Percentiles rank a stretch among this genome's conserved stretches.
Evolutionary conservation across 1,140 invertebrate genomes (phyloP).

Genomic region (Hycleus cichorii): DNA sequence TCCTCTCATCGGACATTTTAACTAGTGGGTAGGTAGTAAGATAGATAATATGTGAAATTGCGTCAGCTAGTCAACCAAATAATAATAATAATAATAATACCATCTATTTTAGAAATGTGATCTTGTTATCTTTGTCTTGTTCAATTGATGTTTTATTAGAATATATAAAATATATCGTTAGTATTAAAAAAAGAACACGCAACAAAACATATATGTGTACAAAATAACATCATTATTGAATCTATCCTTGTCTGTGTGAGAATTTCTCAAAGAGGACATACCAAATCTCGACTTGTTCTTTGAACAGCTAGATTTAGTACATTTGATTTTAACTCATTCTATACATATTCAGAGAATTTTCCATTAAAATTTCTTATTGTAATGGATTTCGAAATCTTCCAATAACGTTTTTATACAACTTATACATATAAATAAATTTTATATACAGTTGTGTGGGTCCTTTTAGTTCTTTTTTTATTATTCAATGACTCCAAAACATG

Average conservation of each 20-base stretch:
- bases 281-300: slow-evolving; percentile 8
- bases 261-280: slow-evolving; percentile 11
- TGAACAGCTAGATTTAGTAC: slow-evolving; percentile 2
- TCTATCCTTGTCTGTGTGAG: slow-evolving; percentile 10
- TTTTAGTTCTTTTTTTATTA: too few relatives aligned
- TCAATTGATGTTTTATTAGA: background rate
- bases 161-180: slow-evolving; percentile 9
- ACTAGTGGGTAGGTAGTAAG: background rate
- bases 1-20: background rate
- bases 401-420: background rate
- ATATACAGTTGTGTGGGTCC: too few relatives aligned
- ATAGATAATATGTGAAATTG: slow-evolving; percentile 20
- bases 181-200: background rate
- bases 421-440: too few relatives aligned
- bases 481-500: too few relatives aligned
- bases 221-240: slow-evolving; percentile 2
- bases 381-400: slow-evolving; percentile 1
- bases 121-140: slow-evolving; percentile 5
- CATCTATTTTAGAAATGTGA: slow-evolving; percentile 1
- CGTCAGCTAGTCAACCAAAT: slow-evolving; percentile 14
- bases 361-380: slow-evolving; percentile 14
- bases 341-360: background rate
- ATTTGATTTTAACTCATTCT: slow-evolving; percentile 5
- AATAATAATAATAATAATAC: slow-evolving; percentile 1
- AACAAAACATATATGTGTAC: background rate